Evolutionary conservation across 2,113 vertebrate genomes (phyloP).

Genomic region (Cyprinodon tularosa): DNA sequence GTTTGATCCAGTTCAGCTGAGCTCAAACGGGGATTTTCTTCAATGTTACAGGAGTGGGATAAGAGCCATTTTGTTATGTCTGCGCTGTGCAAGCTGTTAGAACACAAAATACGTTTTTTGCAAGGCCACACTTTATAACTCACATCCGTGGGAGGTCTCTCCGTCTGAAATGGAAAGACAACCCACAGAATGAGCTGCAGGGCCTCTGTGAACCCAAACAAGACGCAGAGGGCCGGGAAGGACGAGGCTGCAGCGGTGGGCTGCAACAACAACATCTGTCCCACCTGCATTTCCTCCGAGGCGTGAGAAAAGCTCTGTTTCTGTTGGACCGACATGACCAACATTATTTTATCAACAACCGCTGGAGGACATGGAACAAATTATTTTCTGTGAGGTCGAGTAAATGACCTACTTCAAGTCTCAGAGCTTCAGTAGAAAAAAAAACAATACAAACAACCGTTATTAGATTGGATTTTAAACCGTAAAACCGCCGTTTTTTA

Average conservation of each 20-base stretch:
- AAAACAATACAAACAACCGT: too few species aligned
- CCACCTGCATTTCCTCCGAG: slow-evolving; percentile 48
- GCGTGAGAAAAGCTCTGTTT: slow-evolving; percentile 23
- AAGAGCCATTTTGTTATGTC: slow-evolving; percentile 57
- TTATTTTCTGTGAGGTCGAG: background rate
- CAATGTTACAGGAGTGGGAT: slow-evolving; percentile 7
- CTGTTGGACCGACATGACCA: slow-evolving; percentile 5
- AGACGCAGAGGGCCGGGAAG: slow-evolving; percentile 30
- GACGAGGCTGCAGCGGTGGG: slow-evolving; percentile 20
- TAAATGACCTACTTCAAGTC: background rate
- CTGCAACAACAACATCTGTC: slow-evolving; percentile 46
- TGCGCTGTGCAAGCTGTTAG: slow-evolving; percentile 40
- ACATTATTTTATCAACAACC: slow-evolving; percentile 1
- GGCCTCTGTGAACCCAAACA: slow-evolving; percentile 48
- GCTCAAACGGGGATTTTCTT: slow-evolving; percentile 26
- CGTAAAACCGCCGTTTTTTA: too few species aligned
- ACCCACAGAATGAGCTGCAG: slow-evolving; percentile 41
- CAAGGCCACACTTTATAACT: slow-evolving; percentile 11
- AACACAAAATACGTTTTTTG: slow-evolving; percentile 30
- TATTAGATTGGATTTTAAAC: too few species aligned
- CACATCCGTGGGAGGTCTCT: slow-evolving; percentile 32
- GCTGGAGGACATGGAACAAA: background rate
- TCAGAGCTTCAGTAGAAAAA: too few species aligned
- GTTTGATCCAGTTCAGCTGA: slow-evolving; percentile 16
- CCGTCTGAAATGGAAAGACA: slow-evolving; percentile 33